Base-by-base conservation (phyloP, 2,888 invertebrate species). In the Mechanitis mazaeus region DNA sequence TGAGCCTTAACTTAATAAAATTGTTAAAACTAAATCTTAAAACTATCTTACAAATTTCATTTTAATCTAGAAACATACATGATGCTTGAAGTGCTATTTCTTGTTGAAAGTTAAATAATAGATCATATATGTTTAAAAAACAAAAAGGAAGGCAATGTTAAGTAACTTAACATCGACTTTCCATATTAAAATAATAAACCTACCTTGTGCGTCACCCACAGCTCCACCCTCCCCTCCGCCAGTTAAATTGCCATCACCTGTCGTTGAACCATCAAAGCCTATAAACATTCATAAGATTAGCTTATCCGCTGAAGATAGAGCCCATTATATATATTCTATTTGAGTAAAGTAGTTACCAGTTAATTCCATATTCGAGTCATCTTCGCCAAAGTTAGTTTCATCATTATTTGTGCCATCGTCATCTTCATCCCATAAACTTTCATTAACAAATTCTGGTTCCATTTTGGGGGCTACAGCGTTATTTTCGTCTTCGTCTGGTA, bases 281-380 rank as follows among this genome's bases (percentile, higher is more conserved):
- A 68, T 0, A 56, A 58, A 58, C 9, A 7, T 9, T 53, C 9
- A 12, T 0, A 33, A 1, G 20, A 20, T 20, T 20, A 20, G 20
- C 20, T 20, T 20, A 20, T 20, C 20, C 20, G 20, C 20, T 20
- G 20, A 20, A 20, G 11, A 42, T 11, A 54, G 12, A 33, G 45
- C 20, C 20, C 20, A 20, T 20, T 28, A 42, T 38, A 33, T 11
- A 38, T 38, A 5, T 54, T 1, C 5, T 42, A 9, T 42, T 42
- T 5, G 20, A 31, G n/a, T 6, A 33, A 42, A 9, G 35, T 46
- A 12, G 72, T 73, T 77, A 91, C 91, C 91, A 77, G 90, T 83
- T 91, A 93, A 92, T 81, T 93, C 93, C 82, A 92, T 92, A 77
- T 93, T 93, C 1, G 93, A 91, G 79, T 93, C 93, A 63, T 93